phyloP scores from a whole-genome alignment of 1,140 invertebrate genomes.

The Scaptomyza pallida region DNA sequence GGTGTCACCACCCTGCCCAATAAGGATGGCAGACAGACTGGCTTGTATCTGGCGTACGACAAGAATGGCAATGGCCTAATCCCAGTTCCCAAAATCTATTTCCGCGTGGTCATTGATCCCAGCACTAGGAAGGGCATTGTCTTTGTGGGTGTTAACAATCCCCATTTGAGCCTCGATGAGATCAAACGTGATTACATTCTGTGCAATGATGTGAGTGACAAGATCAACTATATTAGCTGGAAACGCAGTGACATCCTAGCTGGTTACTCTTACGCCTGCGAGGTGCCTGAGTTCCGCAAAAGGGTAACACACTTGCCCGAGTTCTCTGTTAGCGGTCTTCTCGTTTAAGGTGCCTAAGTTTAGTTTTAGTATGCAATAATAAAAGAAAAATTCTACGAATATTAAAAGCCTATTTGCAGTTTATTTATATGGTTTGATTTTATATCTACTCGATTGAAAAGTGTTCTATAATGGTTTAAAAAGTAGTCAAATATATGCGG shows the following conservation, averaged over 20 bases:
- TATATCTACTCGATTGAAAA: not conserved
- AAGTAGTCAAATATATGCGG: no score
- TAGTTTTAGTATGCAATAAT: not conserved
- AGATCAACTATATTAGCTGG: constrained; percentile 85
- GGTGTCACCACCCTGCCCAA: constrained; percentile 85
- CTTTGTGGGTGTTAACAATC: constrained; percentile 87
- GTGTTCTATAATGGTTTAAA: no score
- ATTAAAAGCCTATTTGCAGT: not conserved
- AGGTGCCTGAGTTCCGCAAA: constrained; percentile 86
- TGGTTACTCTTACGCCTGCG: constrained; percentile 88
- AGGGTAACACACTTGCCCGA: constrained; percentile 82
- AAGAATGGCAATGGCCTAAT: constrained; percentile 74
- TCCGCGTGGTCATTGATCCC: constrained; percentile 86
- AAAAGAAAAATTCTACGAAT: constrained; percentile 14
- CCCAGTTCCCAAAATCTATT: constrained; percentile 86
- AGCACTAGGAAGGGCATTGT: constrained; percentile 84
- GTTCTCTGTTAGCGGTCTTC: constrained; percentile 64
- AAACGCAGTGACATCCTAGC: constrained; percentile 84
- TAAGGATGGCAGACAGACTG: constrained; percentile 76
- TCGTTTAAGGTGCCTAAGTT: constrained; percentile 31
- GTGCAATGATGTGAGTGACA: constrained; percentile 85
- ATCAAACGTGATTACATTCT: constrained; percentile 83
- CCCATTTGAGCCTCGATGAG: constrained; percentile 81
- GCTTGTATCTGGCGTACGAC: constrained; percentile 84
- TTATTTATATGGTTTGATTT: not conserved